Base-by-base conservation (phyloP, 2,797 vertebrate genomes). In the Danionella dracula region DNA sequence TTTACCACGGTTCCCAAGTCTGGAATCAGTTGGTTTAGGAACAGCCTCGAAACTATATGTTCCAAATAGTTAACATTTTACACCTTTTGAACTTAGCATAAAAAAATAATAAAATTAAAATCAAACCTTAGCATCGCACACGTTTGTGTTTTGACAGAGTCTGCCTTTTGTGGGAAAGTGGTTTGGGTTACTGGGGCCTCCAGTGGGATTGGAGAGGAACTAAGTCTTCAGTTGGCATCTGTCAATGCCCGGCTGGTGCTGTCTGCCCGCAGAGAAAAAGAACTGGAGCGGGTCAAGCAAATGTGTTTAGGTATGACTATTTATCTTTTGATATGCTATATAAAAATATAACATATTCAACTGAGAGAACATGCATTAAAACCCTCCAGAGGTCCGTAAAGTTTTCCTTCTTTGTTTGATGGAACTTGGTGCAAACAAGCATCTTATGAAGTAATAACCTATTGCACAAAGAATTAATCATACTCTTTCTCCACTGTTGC, bases 121-220 rank as follows among this genome's bases (percentile, higher is more conserved):
- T n/a, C n/a, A n/a, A n/a, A n/a, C n/a, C n/a, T n/a, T n/a, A n/a
- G n/a, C n/a, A n/a, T n/a, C n/a, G n/a, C n/a, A n/a, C n/a, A 17
- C 13, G 12, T 0, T 1, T 8, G 27, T 45, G 49, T 54, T 56
- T 68, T 64, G 11, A 11, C 19, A 96, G 91, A 90, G 72, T 34
- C 73, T 49, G 91, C 83, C 53, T 85, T 98, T 53, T 84, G 77
- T 8, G 90, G 87, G 16, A 86, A 89, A 81, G 94, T 98, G 57
- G 90, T 94, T 31, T 99, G 97, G 97, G 81, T 98, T 80, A 99
- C 97, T 0, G 97, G 95, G 66, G 94, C 95, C 1, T 99, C 97
- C 1, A 92, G 95, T 66, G 97, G 96, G 4, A 98, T 99, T 0
- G 95, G 97, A 21, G 95, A 98, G 78, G 96, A 97, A 50, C 37